phyloP scores from a whole-genome alignment of 2,888 invertebrate species.

The Drosophila gaucha region DNA sequence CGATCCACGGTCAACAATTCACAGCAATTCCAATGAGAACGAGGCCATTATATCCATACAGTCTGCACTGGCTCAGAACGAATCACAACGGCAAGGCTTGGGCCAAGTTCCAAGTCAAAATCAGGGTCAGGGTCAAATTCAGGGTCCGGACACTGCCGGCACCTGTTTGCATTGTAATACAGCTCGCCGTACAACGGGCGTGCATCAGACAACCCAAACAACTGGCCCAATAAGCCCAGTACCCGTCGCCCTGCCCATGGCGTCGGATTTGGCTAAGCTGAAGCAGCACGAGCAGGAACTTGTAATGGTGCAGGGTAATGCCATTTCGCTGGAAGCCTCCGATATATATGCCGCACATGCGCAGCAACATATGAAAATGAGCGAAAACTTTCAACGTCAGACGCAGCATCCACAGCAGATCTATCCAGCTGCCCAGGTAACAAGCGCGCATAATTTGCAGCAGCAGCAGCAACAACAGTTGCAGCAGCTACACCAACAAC shows the following conservation, averaged over 20 bases:
- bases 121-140: not conserved
- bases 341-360: not conserved
- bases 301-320: slow-evolving; percentile 22
- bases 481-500: slow-evolving; percentile 32
- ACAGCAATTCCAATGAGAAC: slow-evolving; percentile 20
- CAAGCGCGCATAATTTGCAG: slow-evolving; percentile 6
- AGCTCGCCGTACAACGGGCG: slow-evolving; percentile 84
- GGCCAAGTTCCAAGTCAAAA: slow-evolving; percentile 12
- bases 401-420: slow-evolving; percentile 5
- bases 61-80: slow-evolving; percentile 29
- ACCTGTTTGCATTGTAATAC: slow-evolving; percentile 85
- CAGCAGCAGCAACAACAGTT: slow-evolving; percentile 26
- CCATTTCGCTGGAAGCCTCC: not conserved
- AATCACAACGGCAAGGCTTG: not conserved
- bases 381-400: slow-evolving; percentile 27
- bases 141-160: slow-evolving; percentile 36
- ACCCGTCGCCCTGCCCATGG: slow-evolving; percentile 78
- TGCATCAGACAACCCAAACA: slow-evolving; percentile 85
- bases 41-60: slow-evolving; percentile 72
- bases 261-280: slow-evolving; percentile 8
- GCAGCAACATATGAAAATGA: not conserved
- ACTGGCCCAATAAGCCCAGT: slow-evolving; percentile 85
- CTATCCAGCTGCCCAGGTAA: not conserved
- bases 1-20: not conserved
- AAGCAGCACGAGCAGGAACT: slow-evolving; percentile 31